Percentiles rank a stretch among this genome's conserved stretches.
These are phyloP conservation scores for Lycocorax pyrrhopterus DNA, from an alignment of 2,113 vertebrate genomes.

Conservation along the genomic window DNA sequence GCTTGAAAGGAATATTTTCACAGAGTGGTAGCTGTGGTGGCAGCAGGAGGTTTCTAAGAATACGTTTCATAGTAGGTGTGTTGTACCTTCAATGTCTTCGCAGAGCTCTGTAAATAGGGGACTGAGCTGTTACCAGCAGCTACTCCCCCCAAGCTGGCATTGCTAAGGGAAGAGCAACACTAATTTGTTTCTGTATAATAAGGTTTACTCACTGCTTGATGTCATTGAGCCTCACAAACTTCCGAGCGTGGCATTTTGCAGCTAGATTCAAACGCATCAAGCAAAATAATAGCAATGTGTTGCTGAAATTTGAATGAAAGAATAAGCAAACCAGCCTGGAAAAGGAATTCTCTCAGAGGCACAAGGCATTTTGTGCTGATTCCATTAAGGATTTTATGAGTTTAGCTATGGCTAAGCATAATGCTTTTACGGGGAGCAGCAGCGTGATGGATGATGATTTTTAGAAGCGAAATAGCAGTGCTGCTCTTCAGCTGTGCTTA, in stretches of 20 bases:
- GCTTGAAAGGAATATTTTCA: background rate
- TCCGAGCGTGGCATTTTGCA: background rate
- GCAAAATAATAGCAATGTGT: background rate
- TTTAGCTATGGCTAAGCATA: background rate
- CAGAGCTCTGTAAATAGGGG: background rate
- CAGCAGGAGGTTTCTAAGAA: background rate
- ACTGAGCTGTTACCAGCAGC: background rate
- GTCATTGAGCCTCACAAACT: background rate
- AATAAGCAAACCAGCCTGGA: background rate
- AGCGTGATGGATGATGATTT: background rate
- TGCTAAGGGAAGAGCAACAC: background rate
- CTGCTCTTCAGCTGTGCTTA: background rate
- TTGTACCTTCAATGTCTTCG: background rate
- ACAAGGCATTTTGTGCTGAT: background rate
- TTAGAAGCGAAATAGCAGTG: background rate
- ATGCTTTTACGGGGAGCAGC: background rate
- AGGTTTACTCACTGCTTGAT: background rate
- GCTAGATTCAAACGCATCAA: background rate
- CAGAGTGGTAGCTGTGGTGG: background rate
- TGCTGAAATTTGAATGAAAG: background rate
- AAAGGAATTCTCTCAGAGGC: background rate
- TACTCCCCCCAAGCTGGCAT: background rate
- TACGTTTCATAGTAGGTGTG: background rate
- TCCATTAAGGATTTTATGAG: slow-evolving; percentile 12
- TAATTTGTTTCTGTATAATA: background rate